A percentile compares a stretch with the other conserved stretches of the same genome.
Evolutionary conservation across 2,888 invertebrate species (phyloP).

Genomic region (Diogma glabrata): DNA sequence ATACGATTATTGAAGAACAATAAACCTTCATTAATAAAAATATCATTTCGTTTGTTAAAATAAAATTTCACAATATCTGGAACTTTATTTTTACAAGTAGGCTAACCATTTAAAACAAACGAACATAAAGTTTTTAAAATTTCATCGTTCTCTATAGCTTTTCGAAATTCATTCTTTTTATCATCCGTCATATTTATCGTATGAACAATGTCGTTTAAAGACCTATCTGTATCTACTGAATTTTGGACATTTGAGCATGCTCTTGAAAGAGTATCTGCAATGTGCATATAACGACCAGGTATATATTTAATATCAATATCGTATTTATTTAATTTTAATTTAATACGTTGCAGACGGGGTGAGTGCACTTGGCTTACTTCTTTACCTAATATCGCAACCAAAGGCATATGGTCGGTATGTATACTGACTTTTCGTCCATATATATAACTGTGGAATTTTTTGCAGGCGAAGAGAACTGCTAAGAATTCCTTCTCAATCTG

Average conservation of each 20-base stretch:
- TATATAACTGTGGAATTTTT: slow-evolving; percentile 14
- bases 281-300: neutral
- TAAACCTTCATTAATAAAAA: slow-evolving; percentile 19
- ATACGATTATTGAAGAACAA: slow-evolving; percentile 20
- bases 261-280: neutral
- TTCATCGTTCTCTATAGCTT: slow-evolving; percentile 10
- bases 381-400: neutral
- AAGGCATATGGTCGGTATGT: neutral
- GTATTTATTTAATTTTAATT: neutral
- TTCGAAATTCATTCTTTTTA: slow-evolving; percentile 8
- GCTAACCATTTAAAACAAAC: too few species aligned
- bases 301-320: neutral
- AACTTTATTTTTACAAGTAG: slow-evolving; percentile 12
- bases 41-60: slow-evolving; percentile 20
- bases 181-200: slow-evolving; percentile 17
- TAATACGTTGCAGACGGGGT: neutral
- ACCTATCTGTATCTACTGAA: too few species aligned
- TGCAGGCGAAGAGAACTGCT: slow-evolving; percentile 5
- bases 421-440: slow-evolving; percentile 3
- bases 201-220: slow-evolving; percentile 15
- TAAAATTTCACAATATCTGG: slow-evolving; percentile 18
- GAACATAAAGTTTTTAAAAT: slow-evolving; percentile 9
- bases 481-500: slow-evolving; percentile 21
- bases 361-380: neutral
- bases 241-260: too few species aligned